Percentiles rank a stretch among this genome's conserved stretches.
These are phyloP conservation scores for Istiophorus platypterus DNA, from an alignment of 2,113 vertebrate species.

Conservation along the genomic window DNA sequence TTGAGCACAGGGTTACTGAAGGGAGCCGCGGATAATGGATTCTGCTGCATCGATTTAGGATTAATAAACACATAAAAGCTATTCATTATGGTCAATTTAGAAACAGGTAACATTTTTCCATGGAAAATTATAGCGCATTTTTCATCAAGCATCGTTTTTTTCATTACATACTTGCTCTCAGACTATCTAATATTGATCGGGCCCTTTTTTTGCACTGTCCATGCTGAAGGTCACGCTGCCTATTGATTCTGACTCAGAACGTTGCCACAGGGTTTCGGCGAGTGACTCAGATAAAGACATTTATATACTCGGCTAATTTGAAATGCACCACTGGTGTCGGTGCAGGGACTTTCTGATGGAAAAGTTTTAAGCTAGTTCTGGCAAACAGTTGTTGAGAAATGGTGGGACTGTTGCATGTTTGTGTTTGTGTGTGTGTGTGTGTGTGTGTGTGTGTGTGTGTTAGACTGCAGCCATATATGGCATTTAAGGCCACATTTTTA, in stretches of 20 bases:
- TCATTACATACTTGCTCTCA: constrained; percentile 16
- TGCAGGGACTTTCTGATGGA: neutral
- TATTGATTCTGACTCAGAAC: constrained; percentile 52
- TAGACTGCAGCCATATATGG: neutral
- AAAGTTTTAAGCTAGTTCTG: neutral
- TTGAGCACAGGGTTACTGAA: neutral
- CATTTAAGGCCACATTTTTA: constrained; percentile 6
- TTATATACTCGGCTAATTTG: constrained; percentile 34
- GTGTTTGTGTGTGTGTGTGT: neutral
- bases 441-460: neutral
- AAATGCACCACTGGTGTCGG: neutral
- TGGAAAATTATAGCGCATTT: neutral
- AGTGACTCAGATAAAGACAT: constrained; percentile 38
- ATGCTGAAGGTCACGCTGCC: constrained; percentile 43
- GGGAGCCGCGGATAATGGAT: constrained; percentile 10
- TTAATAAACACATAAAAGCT: constrained; percentile 1
- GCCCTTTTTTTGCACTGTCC: constrained; percentile 43
- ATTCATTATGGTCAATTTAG: neutral
- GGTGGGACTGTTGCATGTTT: neutral
- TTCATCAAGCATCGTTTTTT: neutral
- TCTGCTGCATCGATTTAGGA: constrained; percentile 13
- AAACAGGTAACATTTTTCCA: neutral
- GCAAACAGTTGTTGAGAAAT: neutral
- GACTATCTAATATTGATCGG: constrained; percentile 40
- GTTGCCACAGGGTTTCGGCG: constrained; percentile 16